Conservation (phyloP, 2,888 invertebrate genomes). For the Leucoma salicis region DNA sequence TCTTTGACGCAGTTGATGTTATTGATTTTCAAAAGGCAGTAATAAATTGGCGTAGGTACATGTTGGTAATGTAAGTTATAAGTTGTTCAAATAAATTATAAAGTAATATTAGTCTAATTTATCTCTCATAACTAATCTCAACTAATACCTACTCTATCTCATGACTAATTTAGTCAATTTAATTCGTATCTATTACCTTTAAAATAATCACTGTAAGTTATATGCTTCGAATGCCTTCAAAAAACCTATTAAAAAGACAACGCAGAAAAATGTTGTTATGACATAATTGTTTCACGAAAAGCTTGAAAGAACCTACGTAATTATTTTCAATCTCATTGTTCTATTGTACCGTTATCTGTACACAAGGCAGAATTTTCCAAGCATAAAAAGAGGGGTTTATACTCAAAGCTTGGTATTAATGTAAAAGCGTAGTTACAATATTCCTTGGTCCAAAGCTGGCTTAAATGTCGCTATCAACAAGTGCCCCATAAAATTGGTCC, state of each 20-base stretch:
- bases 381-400: constrained; percentile 29
- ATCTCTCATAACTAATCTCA: too few relatives aligned
- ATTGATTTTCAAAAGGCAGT: too few relatives aligned
- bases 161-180: too few relatives aligned
- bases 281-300: constrained; percentile 16
- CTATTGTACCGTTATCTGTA: constrained; percentile 21
- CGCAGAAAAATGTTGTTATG: constrained; percentile 18
- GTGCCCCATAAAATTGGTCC: constrained; percentile 47
- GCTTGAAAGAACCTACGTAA: constrained; percentile 15
- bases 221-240: too few relatives aligned
- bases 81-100: too few relatives aligned
- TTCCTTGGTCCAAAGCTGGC: constrained; percentile 31
- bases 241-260: constrained; percentile 15
- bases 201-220: too few relatives aligned
- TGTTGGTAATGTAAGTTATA: too few relatives aligned
- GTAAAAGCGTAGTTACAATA: constrained; percentile 30
- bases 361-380: constrained; percentile 21
- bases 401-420: constrained; percentile 30
- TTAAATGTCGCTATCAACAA: constrained; percentile 44
- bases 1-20: too few relatives aligned
- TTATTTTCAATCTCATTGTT: constrained; percentile 12
- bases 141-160: too few relatives aligned
- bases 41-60: too few relatives aligned
- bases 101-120: too few relatives aligned
- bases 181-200: too few relatives aligned